Percentiles rank a stretch among this genome's conserved stretches.
These are phyloP conservation scores for Smutsia temminckii DNA, from an alignment of 2,797 vertebrate genomes.

Conservation along the genomic window DNA sequence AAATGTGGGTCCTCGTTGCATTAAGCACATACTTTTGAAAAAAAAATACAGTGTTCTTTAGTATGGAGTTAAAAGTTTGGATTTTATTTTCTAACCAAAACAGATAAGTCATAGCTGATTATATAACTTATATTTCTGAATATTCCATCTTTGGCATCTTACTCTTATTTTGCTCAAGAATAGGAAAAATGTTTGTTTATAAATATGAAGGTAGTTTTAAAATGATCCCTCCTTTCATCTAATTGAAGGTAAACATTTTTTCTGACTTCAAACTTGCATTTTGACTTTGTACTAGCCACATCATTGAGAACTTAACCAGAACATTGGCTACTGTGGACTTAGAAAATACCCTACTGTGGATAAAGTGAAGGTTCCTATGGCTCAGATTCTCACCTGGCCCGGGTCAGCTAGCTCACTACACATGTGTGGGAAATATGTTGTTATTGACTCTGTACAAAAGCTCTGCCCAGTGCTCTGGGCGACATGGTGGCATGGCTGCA, in stretches of 20 bases:
- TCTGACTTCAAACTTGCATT: not conserved
- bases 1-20: conserved; percentile 19
- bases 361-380: no score
- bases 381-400: no score
- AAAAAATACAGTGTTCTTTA: not conserved
- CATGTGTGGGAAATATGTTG: no score
- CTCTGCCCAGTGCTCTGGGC: no score
- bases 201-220: not conserved
- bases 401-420: no score
- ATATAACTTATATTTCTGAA: not conserved
- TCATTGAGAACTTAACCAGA: not conserved
- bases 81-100: conserved; percentile 37
- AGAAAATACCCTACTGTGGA: not conserved
- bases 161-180: not conserved
- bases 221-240: not conserved
- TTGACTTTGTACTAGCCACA: not conserved
- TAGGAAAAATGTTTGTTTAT: not conserved
- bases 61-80: not conserved
- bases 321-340: not conserved
- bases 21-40: conserved; percentile 32
- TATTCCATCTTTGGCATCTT: not conserved
- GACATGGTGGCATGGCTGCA: no score
- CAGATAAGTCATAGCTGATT: not conserved
- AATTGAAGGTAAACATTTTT: not conserved
- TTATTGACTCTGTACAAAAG: no score